Conservation (phyloP, 1,140 invertebrate species). For the Campodea augens region DNA sequence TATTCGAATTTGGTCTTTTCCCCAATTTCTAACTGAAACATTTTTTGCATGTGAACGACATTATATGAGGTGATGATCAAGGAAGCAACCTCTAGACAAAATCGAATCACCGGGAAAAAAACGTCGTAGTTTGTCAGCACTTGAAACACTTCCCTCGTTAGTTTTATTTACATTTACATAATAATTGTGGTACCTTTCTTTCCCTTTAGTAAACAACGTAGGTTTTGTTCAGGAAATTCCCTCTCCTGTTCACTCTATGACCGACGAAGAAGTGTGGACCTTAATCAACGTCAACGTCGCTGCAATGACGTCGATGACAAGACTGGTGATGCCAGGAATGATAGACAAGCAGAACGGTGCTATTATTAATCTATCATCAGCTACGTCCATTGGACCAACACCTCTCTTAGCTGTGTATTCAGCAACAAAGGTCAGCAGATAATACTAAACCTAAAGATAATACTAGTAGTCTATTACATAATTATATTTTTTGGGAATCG, state of each 20-base stretch:
- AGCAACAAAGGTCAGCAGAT: conserved; percentile 30
- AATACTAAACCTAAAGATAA: no score
- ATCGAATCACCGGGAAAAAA: no score
- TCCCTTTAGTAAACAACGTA: conserved; percentile 29
- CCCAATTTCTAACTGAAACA: no score
- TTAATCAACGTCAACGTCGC: conserved; percentile 28
- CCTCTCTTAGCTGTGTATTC: conserved; percentile 32
- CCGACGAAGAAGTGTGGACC: conserved; percentile 27
- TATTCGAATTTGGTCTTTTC: no score
- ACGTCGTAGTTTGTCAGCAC: no score
- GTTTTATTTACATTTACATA: no score
- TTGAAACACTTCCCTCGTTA: no score
- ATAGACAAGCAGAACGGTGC: conserved; percentile 24
- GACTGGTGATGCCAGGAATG: conserved; percentile 29
- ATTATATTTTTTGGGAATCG: no score
- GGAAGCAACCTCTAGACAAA: no score
- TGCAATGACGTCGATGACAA: conserved; percentile 30
- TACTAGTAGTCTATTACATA: no score
- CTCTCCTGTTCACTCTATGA: conserved; percentile 23
- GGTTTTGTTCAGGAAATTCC: conserved; percentile 29
- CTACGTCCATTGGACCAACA: conserved; percentile 24
- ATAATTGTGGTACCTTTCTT: not conserved
- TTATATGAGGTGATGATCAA: no score
- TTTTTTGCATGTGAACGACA: no score
- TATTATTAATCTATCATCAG: conserved; percentile 28